Evolutionary conservation across 2,888 invertebrate genomes (phyloP).

Genomic region (Drosophila hamatofila): DNA sequence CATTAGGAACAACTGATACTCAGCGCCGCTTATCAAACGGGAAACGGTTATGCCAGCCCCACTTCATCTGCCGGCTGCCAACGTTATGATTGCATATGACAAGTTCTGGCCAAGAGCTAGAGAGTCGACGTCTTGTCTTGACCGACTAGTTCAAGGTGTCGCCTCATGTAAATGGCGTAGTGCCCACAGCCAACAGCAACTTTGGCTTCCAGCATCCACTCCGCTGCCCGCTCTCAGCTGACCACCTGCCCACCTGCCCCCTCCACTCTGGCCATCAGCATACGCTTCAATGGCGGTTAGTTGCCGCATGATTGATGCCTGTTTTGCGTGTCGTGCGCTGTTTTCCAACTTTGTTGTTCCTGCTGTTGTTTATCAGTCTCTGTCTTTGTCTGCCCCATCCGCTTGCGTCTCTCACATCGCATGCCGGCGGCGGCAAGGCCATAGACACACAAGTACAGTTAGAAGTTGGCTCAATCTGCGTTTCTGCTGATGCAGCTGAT

Average conservation of each 20-base stretch:
- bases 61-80: neutral
- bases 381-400: constrained; percentile 10
- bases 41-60: constrained; percentile 44
- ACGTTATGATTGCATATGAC: constrained; percentile 77
- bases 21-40: constrained; percentile 54
- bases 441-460: constrained; percentile 55
- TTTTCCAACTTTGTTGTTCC: constrained; percentile 44
- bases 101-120: constrained; percentile 47
- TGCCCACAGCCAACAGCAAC: constrained; percentile 28
- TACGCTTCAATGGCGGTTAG: constrained; percentile 61
- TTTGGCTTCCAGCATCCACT: constrained; percentile 3
- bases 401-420: constrained; percentile 22
- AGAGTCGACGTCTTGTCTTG: constrained; percentile 32
- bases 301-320: constrained; percentile 80
- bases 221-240: neutral
- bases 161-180: constrained; percentile 66
- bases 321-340: constrained; percentile 75
- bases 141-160: constrained; percentile 72
- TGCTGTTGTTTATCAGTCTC: constrained; percentile 21
- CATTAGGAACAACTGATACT: constrained; percentile 64
- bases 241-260: neutral
- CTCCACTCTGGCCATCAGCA: constrained; percentile 37
- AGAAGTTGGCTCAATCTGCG: constrained; percentile 49
- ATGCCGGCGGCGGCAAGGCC: constrained; percentile 70
- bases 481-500: constrained; percentile 19